Percentiles rank a stretch among this genome's conserved stretches.
Evolutionary conservation across 2,113 vertebrate genomes (phyloP).

Genomic region (Cisticola juncidis): DNA sequence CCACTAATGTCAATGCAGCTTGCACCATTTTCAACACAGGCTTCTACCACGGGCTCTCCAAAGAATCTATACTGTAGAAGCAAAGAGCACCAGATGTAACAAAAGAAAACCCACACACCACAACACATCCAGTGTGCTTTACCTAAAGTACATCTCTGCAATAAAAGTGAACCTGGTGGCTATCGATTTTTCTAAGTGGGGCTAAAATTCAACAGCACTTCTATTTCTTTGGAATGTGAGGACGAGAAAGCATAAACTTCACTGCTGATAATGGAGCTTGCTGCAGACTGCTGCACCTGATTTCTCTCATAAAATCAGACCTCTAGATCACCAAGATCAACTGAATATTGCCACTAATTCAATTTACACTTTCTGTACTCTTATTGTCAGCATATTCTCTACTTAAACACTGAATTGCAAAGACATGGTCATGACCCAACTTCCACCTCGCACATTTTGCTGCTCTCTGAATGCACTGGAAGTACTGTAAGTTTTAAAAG

Average conservation of each 20-base stretch:
- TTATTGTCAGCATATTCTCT: no score
- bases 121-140: neutral
- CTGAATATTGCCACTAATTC: neutral
- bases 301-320: neutral
- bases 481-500: neutral
- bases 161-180: neutral
- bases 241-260: neutral
- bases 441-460: neutral
- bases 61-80: slow-evolving; percentile 88
- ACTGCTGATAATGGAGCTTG: rapidly evolving
- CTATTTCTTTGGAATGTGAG: rapidly evolving
- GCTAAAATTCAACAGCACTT: neutral
- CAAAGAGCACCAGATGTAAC: neutral
- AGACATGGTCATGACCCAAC: neutral
- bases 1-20: slow-evolving; percentile 90
- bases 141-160: neutral
- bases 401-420: neutral
- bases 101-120: neutral
- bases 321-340: neutral
- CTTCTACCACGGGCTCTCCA: slow-evolving; percentile 90
- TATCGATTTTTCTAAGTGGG: neutral
- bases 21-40: slow-evolving; percentile 92
- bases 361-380: neutral
- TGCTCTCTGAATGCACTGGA: neutral
- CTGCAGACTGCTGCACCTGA: neutral